Percentiles rank a stretch among this genome's conserved stretches.
Evolutionary conservation across 2,113 vertebrate species (phyloP).

Genomic region (Paramisgurnus dabryanus): DNA sequence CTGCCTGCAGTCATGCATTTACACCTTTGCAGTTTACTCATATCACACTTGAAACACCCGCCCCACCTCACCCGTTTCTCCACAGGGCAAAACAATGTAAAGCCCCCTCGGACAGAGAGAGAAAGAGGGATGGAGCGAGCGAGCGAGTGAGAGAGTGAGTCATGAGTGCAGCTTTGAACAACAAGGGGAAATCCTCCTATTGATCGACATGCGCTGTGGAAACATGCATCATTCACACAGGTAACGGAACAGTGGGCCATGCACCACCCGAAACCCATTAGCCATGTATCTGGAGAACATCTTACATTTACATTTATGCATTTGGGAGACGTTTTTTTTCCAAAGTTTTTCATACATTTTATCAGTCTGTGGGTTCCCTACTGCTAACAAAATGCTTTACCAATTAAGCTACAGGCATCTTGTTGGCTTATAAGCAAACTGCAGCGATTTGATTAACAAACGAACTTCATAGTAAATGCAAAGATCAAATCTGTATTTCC

Average conservation of each 20-base stretch:
- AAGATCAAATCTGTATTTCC: background rate
- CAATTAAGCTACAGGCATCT: no score
- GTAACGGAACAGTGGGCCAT: conserved; percentile 31
- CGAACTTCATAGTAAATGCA: background rate
- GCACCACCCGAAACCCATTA: conserved; percentile 6
- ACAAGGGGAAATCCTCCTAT: conserved; percentile 38
- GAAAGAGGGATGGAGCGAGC: background rate
- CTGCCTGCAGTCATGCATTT: conserved; percentile 29
- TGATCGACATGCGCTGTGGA: conserved; percentile 13
- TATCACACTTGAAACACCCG: conserved; percentile 21
- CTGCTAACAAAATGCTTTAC: no score
- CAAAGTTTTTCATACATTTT: no score
- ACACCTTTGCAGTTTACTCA: conserved; percentile 34
- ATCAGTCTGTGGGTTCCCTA: no score
- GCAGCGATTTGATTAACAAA: background rate
- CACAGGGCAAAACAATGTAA: conserved; percentile 7
- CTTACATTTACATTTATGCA: no score
- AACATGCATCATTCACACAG: conserved; percentile 26
- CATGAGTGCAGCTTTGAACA: conserved; percentile 26
- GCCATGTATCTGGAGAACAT: conserved; percentile 8
- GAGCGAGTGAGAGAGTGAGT: background rate
- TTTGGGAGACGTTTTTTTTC: no score
- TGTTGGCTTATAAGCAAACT: background rate
- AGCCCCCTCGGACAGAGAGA: conserved; percentile 12
- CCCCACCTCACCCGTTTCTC: background rate